Evolutionary conservation across 2,113 vertebrate species (phyloP).

Genomic region (Chaetorhynchus papuensis): DNA sequence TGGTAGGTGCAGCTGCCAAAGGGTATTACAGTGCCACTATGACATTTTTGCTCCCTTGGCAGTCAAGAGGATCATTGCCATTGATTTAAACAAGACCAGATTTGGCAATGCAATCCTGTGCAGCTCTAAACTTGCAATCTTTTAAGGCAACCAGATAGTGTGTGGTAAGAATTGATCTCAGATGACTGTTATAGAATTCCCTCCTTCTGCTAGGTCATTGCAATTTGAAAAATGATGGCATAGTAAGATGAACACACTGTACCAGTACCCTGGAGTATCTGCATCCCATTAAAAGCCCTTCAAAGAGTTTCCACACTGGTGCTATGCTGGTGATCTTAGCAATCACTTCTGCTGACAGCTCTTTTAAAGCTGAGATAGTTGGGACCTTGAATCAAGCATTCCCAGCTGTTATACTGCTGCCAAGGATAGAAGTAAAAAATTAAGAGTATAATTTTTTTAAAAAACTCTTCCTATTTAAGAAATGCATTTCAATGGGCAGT

Average conservation of each 20-base stretch:
- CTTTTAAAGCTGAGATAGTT: not conserved
- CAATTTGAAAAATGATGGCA: not conserved
- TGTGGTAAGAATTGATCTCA: not conserved
- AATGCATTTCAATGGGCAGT: not conserved
- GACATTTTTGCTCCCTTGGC: not conserved
- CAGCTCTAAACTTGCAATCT: not conserved
- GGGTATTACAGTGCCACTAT: not conserved
- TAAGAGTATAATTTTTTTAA: not conserved
- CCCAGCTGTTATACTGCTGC: not conserved
- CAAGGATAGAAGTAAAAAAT: not conserved
- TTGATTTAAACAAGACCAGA: not conserved
- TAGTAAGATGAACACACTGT: not conserved
- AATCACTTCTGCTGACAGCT: not conserved
- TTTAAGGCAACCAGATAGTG: not conserved
- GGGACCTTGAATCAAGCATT: not conserved
- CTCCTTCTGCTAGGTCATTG: not conserved
- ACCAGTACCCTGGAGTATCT: not conserved
- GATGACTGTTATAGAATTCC: not conserved
- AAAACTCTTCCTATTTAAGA: not conserved
- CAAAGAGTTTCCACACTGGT: not conserved
- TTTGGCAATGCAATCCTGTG: not conserved
- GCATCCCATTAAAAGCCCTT: not conserved
- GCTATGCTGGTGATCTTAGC: not conserved
- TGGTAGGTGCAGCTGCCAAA: not conserved
- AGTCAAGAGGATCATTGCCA: not conserved